Evolutionary conservation across 1,140 invertebrate species (phyloP), one percentile per base, ranked within the genome.

Genomic region (Aradophagus sp.): DNA sequence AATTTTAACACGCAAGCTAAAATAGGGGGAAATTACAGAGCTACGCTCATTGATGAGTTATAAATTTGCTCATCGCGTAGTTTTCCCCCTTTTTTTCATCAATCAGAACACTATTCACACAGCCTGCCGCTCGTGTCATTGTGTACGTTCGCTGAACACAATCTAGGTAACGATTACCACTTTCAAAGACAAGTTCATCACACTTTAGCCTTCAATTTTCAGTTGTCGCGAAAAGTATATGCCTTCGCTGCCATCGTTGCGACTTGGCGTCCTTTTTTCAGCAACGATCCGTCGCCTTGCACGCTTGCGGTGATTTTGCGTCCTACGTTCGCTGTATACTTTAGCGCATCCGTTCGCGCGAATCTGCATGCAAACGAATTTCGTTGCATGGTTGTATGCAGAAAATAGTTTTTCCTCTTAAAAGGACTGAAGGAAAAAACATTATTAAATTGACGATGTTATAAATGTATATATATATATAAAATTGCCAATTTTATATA

Each of bases 81-180:
- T n/a, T n/a, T n/a, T n/a, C n/a, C n/a, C n/a, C n/a, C n/a, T n/a
- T n/a, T n/a, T n/a, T n/a, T n/a, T n/a, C n/a, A n/a, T n/a, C 66
- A 79, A 79, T 79, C 77, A 79, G 48, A 36, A 35, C 58, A 53
- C 75, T 77, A 79, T 79, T 79, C 73, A 79, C 47, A 41, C 11
- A 23, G 32, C 12, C 27, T 19, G 12, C n/a, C 15, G 35, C 56
- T 67, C 59, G 35, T 29, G 72, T 69, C 45, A 19, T 66, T 38
- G 38, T 55, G 45, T 52, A 36, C 36, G 38, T 58, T 55, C 41
- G 42, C 17, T 20, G 55, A 19, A 36, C 32, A 68, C 55, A 61
- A 70, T 74, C 73, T 66, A 67, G 55, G 53, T 67, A 19, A 31
- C 36, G 23, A 17, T 48, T 31, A 56, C 19, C 19, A 32, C 23